Evolutionary conservation across 2,797 vertebrate species (phyloP).

Genomic region (Lycodopsis pacificus): DNA sequence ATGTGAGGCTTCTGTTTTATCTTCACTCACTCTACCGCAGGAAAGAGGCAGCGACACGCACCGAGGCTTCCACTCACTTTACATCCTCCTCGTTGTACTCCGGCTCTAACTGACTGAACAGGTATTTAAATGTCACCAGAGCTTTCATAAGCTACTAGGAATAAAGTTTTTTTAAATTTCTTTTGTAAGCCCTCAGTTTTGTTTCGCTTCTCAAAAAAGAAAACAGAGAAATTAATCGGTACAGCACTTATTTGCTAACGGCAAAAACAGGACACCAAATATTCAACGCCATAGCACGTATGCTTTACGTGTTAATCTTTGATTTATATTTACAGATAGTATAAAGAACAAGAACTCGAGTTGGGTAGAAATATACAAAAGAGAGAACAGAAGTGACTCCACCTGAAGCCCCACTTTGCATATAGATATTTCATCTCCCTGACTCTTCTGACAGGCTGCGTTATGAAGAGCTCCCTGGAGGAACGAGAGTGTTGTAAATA

Average conservation of each 20-base stretch:
- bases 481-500: conserved; percentile 29
- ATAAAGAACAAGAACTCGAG: background rate
- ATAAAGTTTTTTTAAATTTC: background rate
- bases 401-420: conserved; percentile 39
- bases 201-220: background rate
- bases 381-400: too few species aligned
- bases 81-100: conserved; percentile 30
- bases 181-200: background rate
- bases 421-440: conserved; percentile 37
- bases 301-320: background rate
- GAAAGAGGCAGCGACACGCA: conserved; percentile 43
- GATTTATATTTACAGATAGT: background rate
- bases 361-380: background rate
- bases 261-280: background rate
- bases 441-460: conserved; percentile 8
- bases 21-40: conserved; percentile 46
- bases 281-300: too few species aligned
- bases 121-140: conserved; percentile 45
- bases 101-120: conserved; percentile 25
- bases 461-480: conserved; percentile 52
- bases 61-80: conserved; percentile 46
- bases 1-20: conserved; percentile 49
- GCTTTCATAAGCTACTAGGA: conserved; percentile 26
- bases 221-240: background rate
- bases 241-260: background rate